Conservation (phyloP, 2,888 invertebrate species). For the Mycalesis mineus region DNA sequence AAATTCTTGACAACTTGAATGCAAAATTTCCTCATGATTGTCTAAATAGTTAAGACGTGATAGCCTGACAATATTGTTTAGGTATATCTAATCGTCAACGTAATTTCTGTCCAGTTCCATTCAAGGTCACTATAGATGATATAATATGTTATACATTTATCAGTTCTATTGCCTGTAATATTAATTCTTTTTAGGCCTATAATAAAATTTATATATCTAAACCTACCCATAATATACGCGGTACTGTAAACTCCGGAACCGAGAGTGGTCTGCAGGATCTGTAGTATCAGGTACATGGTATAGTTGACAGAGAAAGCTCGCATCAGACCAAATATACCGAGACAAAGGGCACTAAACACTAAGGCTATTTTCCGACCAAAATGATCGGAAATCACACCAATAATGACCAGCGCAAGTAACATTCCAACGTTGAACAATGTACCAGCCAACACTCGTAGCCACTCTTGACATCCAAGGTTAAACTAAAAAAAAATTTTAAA, state of each 20-base stretch:
- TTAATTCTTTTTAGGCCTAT: too few species aligned
- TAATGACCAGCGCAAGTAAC: conserved; percentile 79
- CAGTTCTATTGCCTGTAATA: too few species aligned
- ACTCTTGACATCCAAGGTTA: conserved; percentile 76
- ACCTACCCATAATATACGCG: conserved; percentile 62
- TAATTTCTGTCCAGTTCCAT: too few species aligned
- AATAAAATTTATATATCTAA: too few species aligned
- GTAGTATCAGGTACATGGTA: conserved; percentile 71
- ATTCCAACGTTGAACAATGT: conserved; percentile 81
- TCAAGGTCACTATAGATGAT: too few species aligned
- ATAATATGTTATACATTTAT: too few species aligned
- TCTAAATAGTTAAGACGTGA: too few species aligned
- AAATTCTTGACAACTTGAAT: too few species aligned
- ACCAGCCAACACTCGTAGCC: conserved; percentile 82
- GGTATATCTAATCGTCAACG: too few species aligned
- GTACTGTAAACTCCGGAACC: conserved; percentile 76
- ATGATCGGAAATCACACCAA: conserved; percentile 81
- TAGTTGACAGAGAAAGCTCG: conserved; percentile 77
- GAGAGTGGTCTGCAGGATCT: conserved; percentile 73
- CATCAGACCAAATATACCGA: conserved; percentile 67
- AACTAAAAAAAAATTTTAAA: conserved; percentile 61
- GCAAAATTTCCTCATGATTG: too few species aligned
- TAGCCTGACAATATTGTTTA: too few species aligned
- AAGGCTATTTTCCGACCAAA: conserved; percentile 61
- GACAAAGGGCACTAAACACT: conserved; percentile 47